These are phyloP conservation scores for Pseudobourletiella spinata DNA, from an alignment of 1,140 invertebrate genomes.

Conservation along the genomic window DNA sequence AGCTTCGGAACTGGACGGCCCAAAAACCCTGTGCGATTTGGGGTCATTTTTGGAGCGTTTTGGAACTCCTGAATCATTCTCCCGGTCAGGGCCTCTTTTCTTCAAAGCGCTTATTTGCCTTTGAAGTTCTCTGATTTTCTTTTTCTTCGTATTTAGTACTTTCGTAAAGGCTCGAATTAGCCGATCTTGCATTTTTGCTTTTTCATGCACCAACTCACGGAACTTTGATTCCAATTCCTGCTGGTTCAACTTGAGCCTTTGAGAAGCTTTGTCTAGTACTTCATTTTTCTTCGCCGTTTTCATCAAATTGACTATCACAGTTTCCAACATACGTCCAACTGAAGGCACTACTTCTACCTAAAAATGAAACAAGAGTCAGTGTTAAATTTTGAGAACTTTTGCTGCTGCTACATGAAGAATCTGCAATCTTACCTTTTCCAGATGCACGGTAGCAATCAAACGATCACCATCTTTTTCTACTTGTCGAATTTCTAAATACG, in stretches of 20 bases:
- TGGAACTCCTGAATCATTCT: no score
- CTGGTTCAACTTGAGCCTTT: slow-evolving; percentile 1
- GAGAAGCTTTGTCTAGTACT: not conserved
- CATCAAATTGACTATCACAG: not conserved
- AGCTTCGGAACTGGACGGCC: not conserved
- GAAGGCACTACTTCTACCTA: slow-evolving; percentile 1
- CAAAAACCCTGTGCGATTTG: not conserved
- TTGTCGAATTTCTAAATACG: not conserved
- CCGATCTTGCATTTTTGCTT: slow-evolving; percentile 9
- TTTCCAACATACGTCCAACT: not conserved
- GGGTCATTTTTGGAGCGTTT: not conserved
- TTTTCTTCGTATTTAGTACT: slow-evolving; percentile 17
- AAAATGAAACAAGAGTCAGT: not conserved
- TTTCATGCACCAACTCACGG: slow-evolving; percentile 1
- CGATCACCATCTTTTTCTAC: not conserved
- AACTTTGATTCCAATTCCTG: not conserved
- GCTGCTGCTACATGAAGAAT: not conserved
- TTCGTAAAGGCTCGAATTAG: slow-evolving; percentile 1
- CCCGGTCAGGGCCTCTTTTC: not conserved
- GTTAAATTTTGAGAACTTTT: not conserved
- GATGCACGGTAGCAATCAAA: not conserved
- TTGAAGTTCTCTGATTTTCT: slow-evolving; percentile 13
- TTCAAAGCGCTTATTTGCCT: not conserved
- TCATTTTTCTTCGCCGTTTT: not conserved
- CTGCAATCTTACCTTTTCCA: not conserved